phyloP scores from a whole-genome alignment of 2,888 invertebrate species.

The Smittia aterrima region DNA sequence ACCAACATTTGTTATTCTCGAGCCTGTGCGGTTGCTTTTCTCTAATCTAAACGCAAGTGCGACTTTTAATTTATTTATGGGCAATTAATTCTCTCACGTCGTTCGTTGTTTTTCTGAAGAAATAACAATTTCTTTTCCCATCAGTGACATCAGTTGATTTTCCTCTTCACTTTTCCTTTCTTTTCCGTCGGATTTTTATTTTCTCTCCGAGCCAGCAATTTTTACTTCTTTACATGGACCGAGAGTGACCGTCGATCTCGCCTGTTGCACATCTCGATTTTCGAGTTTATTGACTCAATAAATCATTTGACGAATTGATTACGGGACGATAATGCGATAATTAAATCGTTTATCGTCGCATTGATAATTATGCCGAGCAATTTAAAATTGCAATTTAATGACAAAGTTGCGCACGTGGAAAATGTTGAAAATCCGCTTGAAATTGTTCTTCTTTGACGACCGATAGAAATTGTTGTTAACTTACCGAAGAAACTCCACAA shows the following conservation, averaged over 20 bases:
- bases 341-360: constrained; percentile 36
- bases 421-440: too few species aligned
- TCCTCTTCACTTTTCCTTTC: constrained; percentile 18
- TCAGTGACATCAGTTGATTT: background rate
- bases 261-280: background rate
- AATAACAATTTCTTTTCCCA: constrained; percentile 9
- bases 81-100: constrained; percentile 11
- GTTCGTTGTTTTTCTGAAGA: constrained; percentile 5
- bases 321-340: constrained; percentile 32
- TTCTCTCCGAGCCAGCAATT: background rate
- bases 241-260: background rate
- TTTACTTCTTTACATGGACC: background rate
- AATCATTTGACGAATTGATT: constrained; percentile 41
- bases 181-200: background rate
- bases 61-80: constrained; percentile 18
- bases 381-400: background rate
- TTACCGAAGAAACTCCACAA: background rate
- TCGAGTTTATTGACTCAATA: constrained; percentile 29
- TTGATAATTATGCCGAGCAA: constrained; percentile 20
- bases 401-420: background rate
- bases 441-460: background rate
- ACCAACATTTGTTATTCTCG: too few species aligned
- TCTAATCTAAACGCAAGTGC: background rate
- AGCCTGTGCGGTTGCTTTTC: too few species aligned
- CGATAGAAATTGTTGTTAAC: background rate